These are phyloP conservation scores for Takifugu rubripes DNA, from an alignment of 2,797 vertebrate species.

Conservation along the genomic window DNA sequence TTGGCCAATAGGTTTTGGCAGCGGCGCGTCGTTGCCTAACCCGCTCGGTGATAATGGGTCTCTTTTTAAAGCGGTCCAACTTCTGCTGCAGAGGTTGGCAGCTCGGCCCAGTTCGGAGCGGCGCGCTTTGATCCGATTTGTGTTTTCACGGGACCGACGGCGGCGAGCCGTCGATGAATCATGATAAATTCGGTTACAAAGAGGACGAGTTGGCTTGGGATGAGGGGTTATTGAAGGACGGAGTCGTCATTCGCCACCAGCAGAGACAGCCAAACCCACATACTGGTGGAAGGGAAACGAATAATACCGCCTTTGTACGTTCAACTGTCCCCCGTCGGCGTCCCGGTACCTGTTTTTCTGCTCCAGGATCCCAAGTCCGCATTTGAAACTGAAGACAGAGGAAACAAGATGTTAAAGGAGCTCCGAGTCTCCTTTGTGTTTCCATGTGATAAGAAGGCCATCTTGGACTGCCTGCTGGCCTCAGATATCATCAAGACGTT, in stretches of 20 bases:
- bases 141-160: no score
- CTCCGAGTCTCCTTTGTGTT: background rate
- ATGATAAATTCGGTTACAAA: no score
- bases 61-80: no score
- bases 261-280: conserved; percentile 52
- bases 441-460: conserved; percentile 40
- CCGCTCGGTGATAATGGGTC: no score
- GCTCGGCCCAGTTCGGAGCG: no score
- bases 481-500: conserved; percentile 55
- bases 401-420: background rate
- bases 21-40: no score
- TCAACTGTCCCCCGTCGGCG: conserved; percentile 56
- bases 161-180: no score
- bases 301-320: conserved; percentile 75
- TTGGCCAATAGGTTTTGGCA: no score
- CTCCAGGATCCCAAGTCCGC: conserved; percentile 61
- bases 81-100: no score
- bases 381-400: conserved; percentile 55
- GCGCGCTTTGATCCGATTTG: no score
- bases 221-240: conserved; percentile 8
- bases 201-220: background rate
- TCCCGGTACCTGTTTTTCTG: conserved; percentile 12
- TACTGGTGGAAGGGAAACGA: conserved; percentile 44
- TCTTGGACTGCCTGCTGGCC: conserved; percentile 38
- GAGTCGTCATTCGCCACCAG: conserved; percentile 49